A percentile compares a stretch with the other conserved stretches of the same genome.
Conservation (phyloP, 2,888 invertebrate genomes). For the Nemoura dubitans region DNA sequence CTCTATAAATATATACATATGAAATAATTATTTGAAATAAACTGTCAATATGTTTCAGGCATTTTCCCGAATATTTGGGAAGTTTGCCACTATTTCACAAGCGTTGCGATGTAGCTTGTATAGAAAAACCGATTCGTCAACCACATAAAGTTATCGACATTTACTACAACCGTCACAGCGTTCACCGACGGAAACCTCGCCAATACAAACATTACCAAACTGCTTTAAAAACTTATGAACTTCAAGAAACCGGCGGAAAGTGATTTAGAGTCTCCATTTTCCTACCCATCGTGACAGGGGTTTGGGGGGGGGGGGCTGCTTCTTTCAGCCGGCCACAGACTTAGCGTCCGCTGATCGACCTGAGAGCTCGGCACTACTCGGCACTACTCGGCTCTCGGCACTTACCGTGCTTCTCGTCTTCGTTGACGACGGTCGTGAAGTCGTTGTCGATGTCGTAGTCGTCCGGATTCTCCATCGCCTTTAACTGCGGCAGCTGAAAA, state of each 20-base stretch:
- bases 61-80: too few relatives aligned
- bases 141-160: too few relatives aligned
- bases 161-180: too few relatives aligned
- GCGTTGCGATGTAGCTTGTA: too few relatives aligned
- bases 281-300: neutral
- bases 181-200: neutral
- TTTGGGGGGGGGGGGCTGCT: neutral
- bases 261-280: neutral
- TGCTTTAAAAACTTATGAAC: too few relatives aligned
- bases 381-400: neutral
- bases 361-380: neutral
- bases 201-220: neutral
- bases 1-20: too few relatives aligned
- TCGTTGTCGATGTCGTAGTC: constrained; percentile 85
- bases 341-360: neutral
- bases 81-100: too few relatives aligned
- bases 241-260: neutral
- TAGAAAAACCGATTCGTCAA: too few relatives aligned
- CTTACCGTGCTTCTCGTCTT: constrained; percentile 38
- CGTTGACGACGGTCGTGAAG: constrained; percentile 44
- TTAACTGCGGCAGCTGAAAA: constrained; percentile 74
- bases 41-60: too few relatives aligned
- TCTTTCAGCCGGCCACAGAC: neutral
- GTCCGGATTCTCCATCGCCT: constrained; percentile 84
- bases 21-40: too few relatives aligned